phyloP scores from a whole-genome alignment of 2,888 invertebrate genomes.

The Prenolepis imparis region DNA sequence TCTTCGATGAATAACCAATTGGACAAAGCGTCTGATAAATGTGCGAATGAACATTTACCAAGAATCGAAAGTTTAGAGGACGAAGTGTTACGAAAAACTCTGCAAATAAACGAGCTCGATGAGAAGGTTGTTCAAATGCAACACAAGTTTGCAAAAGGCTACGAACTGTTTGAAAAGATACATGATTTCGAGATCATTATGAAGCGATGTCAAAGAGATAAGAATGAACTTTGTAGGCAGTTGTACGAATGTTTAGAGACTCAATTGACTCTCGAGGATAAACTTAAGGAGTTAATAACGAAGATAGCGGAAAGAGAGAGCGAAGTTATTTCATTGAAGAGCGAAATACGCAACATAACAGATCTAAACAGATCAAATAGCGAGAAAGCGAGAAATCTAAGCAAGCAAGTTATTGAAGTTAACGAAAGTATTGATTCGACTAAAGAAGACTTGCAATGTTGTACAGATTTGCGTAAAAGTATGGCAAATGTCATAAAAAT shows the following conservation, averaged over 20 bases:
- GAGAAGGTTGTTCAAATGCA: slow-evolving; percentile 62
- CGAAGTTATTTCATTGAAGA: slow-evolving; percentile 70
- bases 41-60: slow-evolving; percentile 70
- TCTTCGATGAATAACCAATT: slow-evolving; percentile 68
- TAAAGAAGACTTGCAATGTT: slow-evolving; percentile 71
- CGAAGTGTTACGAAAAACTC: slow-evolving; percentile 69
- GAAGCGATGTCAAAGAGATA: slow-evolving; percentile 69
- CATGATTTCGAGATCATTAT: slow-evolving; percentile 71
- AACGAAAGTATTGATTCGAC: slow-evolving; percentile 67
- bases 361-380: slow-evolving; percentile 72
- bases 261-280: slow-evolving; percentile 73
- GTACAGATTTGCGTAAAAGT: slow-evolving; percentile 71
- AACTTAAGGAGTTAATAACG: slow-evolving; percentile 70
- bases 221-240: slow-evolving; percentile 65
- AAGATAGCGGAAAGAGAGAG: slow-evolving; percentile 74
- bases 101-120: slow-evolving; percentile 64
- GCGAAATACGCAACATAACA: slow-evolving; percentile 65
- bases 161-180: slow-evolving; percentile 73
- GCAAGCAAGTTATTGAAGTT: slow-evolving; percentile 70
- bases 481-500: slow-evolving; percentile 72
- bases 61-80: slow-evolving; percentile 75
- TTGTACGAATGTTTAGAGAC: slow-evolving; percentile 68
- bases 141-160: slow-evolving; percentile 63
- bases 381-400: slow-evolving; percentile 71
- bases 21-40: slow-evolving; percentile 67